Conservation (phyloP, 1,140 invertebrate species). For the Dufourea novaeangliae region DNA sequence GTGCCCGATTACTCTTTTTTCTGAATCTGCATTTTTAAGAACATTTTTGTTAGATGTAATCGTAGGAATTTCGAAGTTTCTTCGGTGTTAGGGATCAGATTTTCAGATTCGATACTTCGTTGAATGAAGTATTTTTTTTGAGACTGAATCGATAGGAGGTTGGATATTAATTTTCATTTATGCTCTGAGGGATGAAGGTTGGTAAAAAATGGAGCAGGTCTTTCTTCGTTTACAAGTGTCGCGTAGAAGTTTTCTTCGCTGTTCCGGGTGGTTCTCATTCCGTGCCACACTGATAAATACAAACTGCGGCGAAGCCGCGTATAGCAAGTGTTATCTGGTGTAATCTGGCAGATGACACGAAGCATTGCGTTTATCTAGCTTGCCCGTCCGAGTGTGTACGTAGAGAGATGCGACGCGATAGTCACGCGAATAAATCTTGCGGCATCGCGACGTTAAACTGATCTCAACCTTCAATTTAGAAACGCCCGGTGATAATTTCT, state of each 20-base stretch:
- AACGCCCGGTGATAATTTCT: no score
- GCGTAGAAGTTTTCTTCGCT: neutral
- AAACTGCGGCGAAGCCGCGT: conserved; percentile 8
- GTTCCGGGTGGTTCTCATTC: neutral
- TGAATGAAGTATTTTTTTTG: no score
- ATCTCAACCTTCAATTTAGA: conserved; percentile 6
- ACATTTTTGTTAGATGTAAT: neutral
- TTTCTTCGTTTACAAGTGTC: neutral
- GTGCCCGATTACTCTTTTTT: neutral
- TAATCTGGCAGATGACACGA: conserved; percentile 44
- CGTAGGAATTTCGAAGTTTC: no score
- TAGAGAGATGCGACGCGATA: neutral
- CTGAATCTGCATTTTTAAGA: neutral
- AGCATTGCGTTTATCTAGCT: conserved; percentile 39
- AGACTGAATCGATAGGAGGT: no score
- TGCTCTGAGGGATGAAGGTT: neutral
- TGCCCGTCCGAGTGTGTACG: neutral
- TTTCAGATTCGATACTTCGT: no score
- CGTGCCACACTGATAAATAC: conserved; percentile 7
- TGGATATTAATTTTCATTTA: neutral
- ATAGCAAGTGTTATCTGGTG: conserved; percentile 18
- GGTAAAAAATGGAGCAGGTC: neutral
- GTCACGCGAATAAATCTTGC: conserved; percentile 28
- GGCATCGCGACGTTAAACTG: neutral
- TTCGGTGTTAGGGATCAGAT: no score